A percentile compares a stretch with the other conserved stretches of the same genome.
Conservation (phyloP, 2,888 invertebrate genomes). For the Agrilus mali region DNA sequence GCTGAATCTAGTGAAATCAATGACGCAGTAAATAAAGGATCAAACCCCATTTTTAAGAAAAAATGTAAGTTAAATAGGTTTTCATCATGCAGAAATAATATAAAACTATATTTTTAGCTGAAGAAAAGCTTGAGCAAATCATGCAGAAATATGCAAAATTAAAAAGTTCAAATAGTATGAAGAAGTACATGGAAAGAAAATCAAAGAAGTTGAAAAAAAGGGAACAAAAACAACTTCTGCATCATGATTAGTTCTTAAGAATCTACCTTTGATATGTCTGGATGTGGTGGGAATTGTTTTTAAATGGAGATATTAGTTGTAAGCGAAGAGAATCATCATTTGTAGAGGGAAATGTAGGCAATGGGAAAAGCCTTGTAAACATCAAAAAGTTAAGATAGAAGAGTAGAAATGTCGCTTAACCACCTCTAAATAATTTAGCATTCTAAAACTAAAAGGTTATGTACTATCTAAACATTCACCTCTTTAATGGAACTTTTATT, state of each 20-base stretch:
- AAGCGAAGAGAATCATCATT: no score
- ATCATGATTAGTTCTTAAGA: background rate
- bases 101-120: conserved; percentile 47
- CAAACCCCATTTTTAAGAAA: conserved; percentile 57
- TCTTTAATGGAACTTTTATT: no score
- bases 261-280: no score
- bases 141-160: conserved; percentile 71
- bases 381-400: no score
- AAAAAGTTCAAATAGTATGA: conserved; percentile 63
- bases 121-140: conserved; percentile 58
- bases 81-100: conserved; percentile 1
- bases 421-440: no score
- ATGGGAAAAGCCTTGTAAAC: no score
- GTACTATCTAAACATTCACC: no score
- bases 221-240: conserved; percentile 11
- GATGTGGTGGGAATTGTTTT: no score
- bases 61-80: conserved; percentile 45
- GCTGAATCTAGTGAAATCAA: conserved; percentile 44
- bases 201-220: conserved; percentile 57
- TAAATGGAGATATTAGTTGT: no score
- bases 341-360: no score
- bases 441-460: no score
- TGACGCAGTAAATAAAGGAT: conserved; percentile 50
- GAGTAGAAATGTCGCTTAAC: no score
- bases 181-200: conserved; percentile 68